These are phyloP conservation scores for Hydrolagus colliei DNA, from an alignment of 2,797 vertebrate species.

Conservation along the genomic window DNA sequence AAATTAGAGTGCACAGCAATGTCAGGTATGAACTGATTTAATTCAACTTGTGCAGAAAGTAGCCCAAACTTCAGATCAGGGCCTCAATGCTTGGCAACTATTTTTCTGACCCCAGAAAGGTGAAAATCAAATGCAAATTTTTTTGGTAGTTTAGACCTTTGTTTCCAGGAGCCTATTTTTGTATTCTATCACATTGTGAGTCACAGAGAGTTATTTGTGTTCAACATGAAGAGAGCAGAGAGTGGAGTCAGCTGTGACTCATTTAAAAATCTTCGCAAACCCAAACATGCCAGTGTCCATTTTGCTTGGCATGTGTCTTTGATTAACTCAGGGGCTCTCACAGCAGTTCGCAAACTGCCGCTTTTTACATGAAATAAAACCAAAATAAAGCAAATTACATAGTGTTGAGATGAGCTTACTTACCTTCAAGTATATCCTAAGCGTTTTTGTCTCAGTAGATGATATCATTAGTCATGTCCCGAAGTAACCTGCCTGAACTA, in stretches of 20 bases:
- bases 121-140: too few relatives aligned
- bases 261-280: neutral
- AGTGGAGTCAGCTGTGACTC: neutral
- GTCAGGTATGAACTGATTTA: too few relatives aligned
- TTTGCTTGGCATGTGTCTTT: neutral
- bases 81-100: too few relatives aligned
- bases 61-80: too few relatives aligned
- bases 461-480: neutral
- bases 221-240: too few relatives aligned
- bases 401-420: neutral
- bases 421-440: neutral
- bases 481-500: neutral
- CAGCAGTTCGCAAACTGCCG: neutral
- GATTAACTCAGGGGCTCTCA: neutral
- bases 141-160: too few relatives aligned
- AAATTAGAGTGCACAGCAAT: too few relatives aligned
- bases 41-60: too few relatives aligned
- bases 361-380: neutral
- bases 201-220: too few relatives aligned
- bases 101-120: too few relatives aligned
- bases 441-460: neutral
- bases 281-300: neutral
- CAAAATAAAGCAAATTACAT: neutral
- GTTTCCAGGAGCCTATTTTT: too few relatives aligned
- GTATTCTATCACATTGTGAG: too few relatives aligned